Evolutionary conservation across 2,113 vertebrate species (phyloP).

Genomic region (Leucopsar rothschildi): DNA sequence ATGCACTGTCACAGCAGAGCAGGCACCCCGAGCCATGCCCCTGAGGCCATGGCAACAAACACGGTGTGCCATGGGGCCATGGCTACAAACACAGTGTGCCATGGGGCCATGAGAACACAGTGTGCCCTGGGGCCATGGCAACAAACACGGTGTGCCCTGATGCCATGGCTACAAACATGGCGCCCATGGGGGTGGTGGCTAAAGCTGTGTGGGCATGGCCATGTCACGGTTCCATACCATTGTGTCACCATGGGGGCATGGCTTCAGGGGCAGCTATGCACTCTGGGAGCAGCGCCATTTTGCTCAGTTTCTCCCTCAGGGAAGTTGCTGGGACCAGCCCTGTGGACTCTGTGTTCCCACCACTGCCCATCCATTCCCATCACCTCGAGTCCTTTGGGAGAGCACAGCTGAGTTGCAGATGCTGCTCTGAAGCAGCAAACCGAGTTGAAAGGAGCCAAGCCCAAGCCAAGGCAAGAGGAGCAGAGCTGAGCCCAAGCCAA

Average conservation of each 20-base stretch:
- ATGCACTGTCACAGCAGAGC: neutral
- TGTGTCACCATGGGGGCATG: accelerated
- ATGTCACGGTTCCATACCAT: accelerated
- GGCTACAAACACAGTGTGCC: neutral
- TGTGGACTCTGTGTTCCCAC: too few species aligned
- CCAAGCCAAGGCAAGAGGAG: accelerated
- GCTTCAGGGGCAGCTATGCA: accelerated
- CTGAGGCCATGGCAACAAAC: neutral
- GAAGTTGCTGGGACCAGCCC: neutral
- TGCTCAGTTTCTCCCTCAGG: too few species aligned
- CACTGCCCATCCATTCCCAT: too few species aligned
- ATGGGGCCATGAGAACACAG: neutral
- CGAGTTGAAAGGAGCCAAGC: neutral
- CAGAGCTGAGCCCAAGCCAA: neutral
- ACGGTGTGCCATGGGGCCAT: neutral
- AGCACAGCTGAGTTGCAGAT: accelerated
- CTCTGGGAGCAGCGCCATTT: accelerated
- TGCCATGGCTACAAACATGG: neutral
- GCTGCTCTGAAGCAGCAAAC: neutral
- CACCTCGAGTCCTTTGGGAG: neutral
- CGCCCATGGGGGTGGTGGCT: accelerated
- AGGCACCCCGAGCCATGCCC: accelerated
- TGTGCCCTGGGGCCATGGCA: neutral
- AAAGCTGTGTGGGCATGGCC: accelerated
- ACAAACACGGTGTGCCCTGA: neutral